These are phyloP conservation scores for Drosophila biarmipes DNA, from an alignment of 1,140 invertebrate genomes.

Conservation along the genomic window DNA sequence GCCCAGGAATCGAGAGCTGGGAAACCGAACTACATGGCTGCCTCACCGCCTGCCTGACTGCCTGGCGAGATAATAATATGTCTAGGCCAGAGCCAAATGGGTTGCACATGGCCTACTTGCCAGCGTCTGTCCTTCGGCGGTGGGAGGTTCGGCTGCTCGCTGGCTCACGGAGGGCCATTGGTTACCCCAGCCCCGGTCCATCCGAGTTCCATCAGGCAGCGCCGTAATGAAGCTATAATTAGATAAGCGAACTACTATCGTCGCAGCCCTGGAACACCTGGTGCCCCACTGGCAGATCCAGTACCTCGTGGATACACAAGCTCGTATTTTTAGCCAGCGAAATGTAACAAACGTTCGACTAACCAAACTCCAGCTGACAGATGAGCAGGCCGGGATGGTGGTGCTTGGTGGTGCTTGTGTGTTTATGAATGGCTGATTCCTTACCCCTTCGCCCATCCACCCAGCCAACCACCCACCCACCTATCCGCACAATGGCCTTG, in stretches of 20 bases:
- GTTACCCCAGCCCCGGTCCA: conserved; percentile 29
- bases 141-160: not conserved
- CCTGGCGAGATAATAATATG: conserved; percentile 52
- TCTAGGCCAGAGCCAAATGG: conserved; percentile 42
- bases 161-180: not conserved
- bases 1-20: conserved; percentile 20
- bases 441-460: not conserved
- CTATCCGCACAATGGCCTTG: conserved; percentile 14
- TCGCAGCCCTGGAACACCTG: conserved; percentile 6
- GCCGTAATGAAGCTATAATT: conserved; percentile 79
- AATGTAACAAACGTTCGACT: conserved; percentile 70
- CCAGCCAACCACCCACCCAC: conserved; percentile 21
- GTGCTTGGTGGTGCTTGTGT: not conserved
- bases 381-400: conserved; percentile 32
- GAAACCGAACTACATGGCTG: conserved; percentile 7
- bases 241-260: conserved; percentile 67
- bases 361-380: conserved; percentile 72
- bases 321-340: conserved; percentile 70
- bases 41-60: not conserved
- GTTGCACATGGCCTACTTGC: conserved; percentile 53
- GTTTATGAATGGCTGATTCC: conserved; percentile 55
- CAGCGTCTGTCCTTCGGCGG: conserved; percentile 35
- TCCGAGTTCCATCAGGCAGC: conserved; percentile 49
- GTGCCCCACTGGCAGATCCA: not conserved
- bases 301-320: conserved; percentile 45